Percentiles rank a stretch among this genome's conserved stretches.
Conservation (phyloP, 2,888 invertebrate genomes). For the Andrena bicolor region DNA sequence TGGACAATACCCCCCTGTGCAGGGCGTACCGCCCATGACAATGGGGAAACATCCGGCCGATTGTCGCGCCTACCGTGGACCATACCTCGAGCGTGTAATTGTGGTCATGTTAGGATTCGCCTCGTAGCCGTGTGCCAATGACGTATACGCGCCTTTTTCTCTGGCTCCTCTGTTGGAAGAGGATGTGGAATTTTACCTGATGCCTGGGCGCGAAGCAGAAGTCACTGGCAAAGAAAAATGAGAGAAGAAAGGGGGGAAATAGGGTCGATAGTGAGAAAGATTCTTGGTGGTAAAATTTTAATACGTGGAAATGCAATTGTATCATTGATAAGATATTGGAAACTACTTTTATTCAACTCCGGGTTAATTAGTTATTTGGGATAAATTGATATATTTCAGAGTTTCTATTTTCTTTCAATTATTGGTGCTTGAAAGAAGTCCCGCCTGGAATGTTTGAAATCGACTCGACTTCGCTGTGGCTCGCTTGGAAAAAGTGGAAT, state of each 20-base stretch:
- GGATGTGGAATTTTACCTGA: conserved; percentile 61
- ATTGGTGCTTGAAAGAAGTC: no score
- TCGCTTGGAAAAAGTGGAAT: conserved; percentile 16
- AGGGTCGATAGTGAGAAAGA: not conserved
- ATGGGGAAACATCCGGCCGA: conserved; percentile 85
- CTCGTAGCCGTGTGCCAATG: conserved; percentile 49
- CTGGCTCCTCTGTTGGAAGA: conserved; percentile 20
- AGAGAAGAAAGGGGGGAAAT: no score
- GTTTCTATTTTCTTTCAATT: no score
- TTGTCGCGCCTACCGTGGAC: conserved; percentile 79
- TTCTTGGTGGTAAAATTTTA: not conserved
- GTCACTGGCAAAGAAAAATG: conserved; percentile 18
- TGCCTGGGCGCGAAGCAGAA: conserved; percentile 14
- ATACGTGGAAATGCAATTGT: no score
- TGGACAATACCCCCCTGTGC: conserved; percentile 70
- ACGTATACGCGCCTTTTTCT: conserved; percentile 59
- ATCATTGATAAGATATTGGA: no score
- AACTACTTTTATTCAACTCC: no score
- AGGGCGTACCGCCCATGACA: conserved; percentile 67
- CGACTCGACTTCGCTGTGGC: conserved; percentile 9
- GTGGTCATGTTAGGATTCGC: conserved; percentile 73
- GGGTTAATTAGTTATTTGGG: no score
- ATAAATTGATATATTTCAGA: no score
- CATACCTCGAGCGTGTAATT: conserved; percentile 73
- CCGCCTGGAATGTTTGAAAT: conserved; percentile 10